These are phyloP conservation scores for Agrilus planipennis DNA, from an alignment of 1,140 invertebrate genomes.

Conservation along the genomic window DNA sequence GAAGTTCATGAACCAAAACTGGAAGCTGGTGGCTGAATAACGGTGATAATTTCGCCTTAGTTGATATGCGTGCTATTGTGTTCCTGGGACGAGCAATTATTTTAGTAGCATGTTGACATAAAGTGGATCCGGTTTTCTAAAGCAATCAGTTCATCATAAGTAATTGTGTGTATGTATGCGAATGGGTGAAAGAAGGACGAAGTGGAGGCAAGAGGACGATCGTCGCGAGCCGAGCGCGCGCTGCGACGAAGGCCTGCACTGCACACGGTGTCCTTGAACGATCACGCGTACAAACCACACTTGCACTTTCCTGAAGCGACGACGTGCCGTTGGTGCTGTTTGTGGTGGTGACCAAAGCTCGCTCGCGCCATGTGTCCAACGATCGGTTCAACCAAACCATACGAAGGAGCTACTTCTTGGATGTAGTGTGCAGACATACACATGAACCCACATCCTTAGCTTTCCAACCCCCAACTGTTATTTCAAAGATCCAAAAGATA, in stretches of 20 bases:
- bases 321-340: neutral
- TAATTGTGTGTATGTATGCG: neutral
- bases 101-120: constrained; percentile 6
- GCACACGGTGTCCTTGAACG: constrained; percentile 31
- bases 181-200: neutral
- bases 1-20: no score
- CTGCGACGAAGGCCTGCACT: constrained; percentile 21
- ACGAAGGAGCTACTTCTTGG: constrained; percentile 11
- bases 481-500: neutral
- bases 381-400: no score
- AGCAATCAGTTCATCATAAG: constrained; percentile 6
- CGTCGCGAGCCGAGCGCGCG: constrained; percentile 26
- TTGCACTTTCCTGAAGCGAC: constrained; percentile 29
- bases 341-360: no score
- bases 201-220: constrained; percentile 5
- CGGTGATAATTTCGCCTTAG: no score
- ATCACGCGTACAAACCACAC: constrained; percentile 26
- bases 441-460: neutral
- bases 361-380: constrained; percentile 10
- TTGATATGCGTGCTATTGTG: no score
- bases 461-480: neutral
- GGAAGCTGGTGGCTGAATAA: no score
- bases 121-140: constrained; percentile 5
- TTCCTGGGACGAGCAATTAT: constrained; percentile 5
- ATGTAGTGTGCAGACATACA: neutral